phyloP scores from a whole-genome alignment of 2,113 vertebrate species.

The Oriolus oriolus region DNA sequence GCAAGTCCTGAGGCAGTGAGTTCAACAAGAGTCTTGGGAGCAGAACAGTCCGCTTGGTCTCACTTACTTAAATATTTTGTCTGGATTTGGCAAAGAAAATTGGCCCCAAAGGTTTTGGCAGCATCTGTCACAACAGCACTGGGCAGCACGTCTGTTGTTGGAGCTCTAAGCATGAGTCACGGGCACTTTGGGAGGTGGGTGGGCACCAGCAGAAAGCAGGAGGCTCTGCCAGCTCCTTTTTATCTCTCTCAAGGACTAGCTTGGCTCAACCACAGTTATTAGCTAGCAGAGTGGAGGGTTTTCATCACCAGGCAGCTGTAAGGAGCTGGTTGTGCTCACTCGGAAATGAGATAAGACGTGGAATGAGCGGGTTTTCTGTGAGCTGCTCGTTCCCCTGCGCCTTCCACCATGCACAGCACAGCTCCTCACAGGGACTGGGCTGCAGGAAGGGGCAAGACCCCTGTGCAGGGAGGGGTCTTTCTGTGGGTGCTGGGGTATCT shows the following conservation, averaged over 20 bases:
- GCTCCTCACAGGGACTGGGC: neutral
- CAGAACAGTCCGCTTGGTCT: neutral
- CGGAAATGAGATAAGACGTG: neutral
- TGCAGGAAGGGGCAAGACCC: fast-evolving
- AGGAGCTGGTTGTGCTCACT: neutral
- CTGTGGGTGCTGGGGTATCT: neutral
- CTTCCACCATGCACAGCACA: fast-evolving
- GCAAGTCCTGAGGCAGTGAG: neutral
- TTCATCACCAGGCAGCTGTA: neutral
- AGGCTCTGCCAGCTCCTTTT: neutral
- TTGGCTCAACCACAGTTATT: neutral
- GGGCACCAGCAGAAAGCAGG: neutral
- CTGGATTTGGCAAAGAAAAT: neutral
- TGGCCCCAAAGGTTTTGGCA: neutral
- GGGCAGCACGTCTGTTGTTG: neutral
- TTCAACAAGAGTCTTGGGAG: neutral
- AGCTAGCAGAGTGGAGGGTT: neutral
- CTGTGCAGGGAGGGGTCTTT: neutral
- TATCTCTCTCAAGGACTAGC: neutral
- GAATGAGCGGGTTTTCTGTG: neutral
- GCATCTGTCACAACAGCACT: neutral
- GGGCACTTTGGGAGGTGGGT: neutral
- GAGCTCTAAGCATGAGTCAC: neutral
- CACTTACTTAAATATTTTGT: neutral
- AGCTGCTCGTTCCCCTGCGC: fast-evolving